Evolutionary conservation across 2,888 invertebrate genomes (phyloP).

Genomic region (Pyrocoelia pectoralis): DNA sequence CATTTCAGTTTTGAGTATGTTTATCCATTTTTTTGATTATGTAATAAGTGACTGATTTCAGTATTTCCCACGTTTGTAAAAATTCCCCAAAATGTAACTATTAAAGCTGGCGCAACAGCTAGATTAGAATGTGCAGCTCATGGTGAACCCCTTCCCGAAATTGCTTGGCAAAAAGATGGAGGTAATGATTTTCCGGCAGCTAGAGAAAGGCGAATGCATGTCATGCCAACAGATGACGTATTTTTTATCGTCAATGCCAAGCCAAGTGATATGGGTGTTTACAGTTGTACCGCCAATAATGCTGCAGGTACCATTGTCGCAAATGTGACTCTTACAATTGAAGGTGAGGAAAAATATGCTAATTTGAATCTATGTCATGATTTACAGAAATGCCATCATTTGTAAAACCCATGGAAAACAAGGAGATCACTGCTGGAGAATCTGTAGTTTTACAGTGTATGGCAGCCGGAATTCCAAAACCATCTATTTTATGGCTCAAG

Average conservation of each 20-base stretch:
- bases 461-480: slow-evolving; percentile 86
- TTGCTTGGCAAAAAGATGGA: slow-evolving; percentile 92
- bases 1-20: slow-evolving; percentile 82
- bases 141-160: slow-evolving; percentile 88
- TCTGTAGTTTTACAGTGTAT: slow-evolving; percentile 89
- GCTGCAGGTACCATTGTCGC: slow-evolving; percentile 86
- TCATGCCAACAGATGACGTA: slow-evolving; percentile 89
- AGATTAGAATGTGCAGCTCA: slow-evolving; percentile 90
- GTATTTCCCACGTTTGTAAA: slow-evolving; percentile 88
- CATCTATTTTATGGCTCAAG: slow-evolving; percentile 84
- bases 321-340: slow-evolving; percentile 85
- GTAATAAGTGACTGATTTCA: slow-evolving; percentile 51
- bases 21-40: slow-evolving; percentile 4
- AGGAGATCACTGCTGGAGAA: slow-evolving; percentile 81
- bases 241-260: slow-evolving; percentile 94
- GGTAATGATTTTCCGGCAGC: slow-evolving; percentile 95
- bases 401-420: slow-evolving; percentile 84
- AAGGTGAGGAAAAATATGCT: no score
- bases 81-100: slow-evolving; percentile 84
- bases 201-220: slow-evolving; percentile 89
- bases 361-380: slow-evolving; percentile 14
- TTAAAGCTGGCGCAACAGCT: slow-evolving; percentile 85
- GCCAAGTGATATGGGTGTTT: slow-evolving; percentile 87
- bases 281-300: slow-evolving; percentile 93
- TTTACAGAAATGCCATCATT: slow-evolving; percentile 84